phyloP scores from a whole-genome alignment of 2,113 vertebrate species.

The Xyliphius kryptos region DNA sequence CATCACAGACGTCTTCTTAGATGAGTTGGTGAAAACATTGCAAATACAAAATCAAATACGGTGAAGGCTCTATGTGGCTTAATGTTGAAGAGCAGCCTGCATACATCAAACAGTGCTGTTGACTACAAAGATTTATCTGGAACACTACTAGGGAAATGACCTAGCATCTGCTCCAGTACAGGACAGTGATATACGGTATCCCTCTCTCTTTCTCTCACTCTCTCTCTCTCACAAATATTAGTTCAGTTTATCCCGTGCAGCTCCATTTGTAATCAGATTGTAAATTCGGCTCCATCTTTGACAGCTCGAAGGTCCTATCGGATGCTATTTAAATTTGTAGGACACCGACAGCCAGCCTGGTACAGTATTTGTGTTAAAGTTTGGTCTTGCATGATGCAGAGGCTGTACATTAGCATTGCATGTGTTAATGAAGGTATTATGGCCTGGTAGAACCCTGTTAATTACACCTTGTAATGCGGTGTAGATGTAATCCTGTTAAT shows the following conservation, averaged over 20 bases:
- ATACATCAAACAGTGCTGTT: slow-evolving; percentile 7
- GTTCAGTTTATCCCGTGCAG: slow-evolving; percentile 55
- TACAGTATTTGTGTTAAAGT: slow-evolving; percentile 58
- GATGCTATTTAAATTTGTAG: slow-evolving; percentile 57
- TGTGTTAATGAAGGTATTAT: slow-evolving; percentile 62
- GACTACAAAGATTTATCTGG: slow-evolving; percentile 25
- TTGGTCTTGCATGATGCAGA: slow-evolving; percentile 44
- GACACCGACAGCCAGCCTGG: slow-evolving; percentile 41
- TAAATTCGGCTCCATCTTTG: slow-evolving; percentile 46
- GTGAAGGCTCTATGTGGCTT: neutral
- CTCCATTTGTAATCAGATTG: slow-evolving; percentile 51
- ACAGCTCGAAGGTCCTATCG: slow-evolving; percentile 51
- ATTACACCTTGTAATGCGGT: slow-evolving; percentile 53
- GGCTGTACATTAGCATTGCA: slow-evolving; percentile 42
- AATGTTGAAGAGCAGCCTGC: neutral
- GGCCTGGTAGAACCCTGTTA: slow-evolving; percentile 54
- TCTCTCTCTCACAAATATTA: slow-evolving; percentile 60
- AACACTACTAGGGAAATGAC: neutral
- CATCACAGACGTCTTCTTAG: no score
- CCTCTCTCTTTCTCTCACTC: no score
- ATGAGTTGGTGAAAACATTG: no score
- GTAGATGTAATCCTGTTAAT: slow-evolving; percentile 55
- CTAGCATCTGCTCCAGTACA: slow-evolving; percentile 49
- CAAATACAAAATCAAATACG: slow-evolving; percentile 26
- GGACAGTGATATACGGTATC: slow-evolving; percentile 58